These are phyloP conservation scores for Trichopria drosophilae DNA, from an alignment of 2,888 invertebrate genomes.

Conservation along the genomic window DNA sequence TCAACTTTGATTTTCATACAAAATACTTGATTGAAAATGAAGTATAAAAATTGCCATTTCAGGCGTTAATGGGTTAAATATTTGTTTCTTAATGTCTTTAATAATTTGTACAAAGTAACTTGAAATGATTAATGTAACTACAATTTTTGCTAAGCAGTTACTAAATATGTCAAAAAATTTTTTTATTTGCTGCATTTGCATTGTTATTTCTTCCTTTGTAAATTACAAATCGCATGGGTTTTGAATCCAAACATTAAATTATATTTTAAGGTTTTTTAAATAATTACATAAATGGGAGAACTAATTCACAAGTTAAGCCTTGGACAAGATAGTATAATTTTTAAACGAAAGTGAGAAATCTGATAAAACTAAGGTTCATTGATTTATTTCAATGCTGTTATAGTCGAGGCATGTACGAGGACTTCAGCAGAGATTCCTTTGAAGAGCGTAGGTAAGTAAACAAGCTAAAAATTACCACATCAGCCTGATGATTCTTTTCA, in stretches of 20 bases:
- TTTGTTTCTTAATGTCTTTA: no score
- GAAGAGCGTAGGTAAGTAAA: slow-evolving; percentile 77
- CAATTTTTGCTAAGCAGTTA: no score
- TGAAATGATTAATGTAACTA: no score
- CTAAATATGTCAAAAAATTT: no score
- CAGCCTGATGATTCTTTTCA: slow-evolving; percentile 35
- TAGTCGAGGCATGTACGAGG: slow-evolving; percentile 76
- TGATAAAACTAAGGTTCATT: slow-evolving; percentile 43
- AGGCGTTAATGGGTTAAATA: no score
- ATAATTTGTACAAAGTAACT: no score
- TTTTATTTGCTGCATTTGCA: no score
- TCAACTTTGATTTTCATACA: no score
- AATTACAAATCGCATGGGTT: slow-evolving; percentile 49
- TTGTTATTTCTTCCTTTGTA: no score
- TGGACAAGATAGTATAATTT: slow-evolving; percentile 50
- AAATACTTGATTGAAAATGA: no score
- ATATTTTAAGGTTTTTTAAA: background rate
- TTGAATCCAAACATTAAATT: slow-evolving; percentile 42
- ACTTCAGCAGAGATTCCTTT: slow-evolving; percentile 85
- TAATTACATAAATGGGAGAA: slow-evolving; percentile 31
- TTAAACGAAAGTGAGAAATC: no score
- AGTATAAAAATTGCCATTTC: no score
- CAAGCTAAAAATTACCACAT: slow-evolving; percentile 39
- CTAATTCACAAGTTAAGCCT: slow-evolving; percentile 55
- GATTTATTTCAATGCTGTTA: slow-evolving; percentile 55